Percentiles rank a stretch among this genome's conserved stretches.
phyloP scores from a whole-genome alignment of 1,140 invertebrate species.

The Drosophila bocki region DNA sequence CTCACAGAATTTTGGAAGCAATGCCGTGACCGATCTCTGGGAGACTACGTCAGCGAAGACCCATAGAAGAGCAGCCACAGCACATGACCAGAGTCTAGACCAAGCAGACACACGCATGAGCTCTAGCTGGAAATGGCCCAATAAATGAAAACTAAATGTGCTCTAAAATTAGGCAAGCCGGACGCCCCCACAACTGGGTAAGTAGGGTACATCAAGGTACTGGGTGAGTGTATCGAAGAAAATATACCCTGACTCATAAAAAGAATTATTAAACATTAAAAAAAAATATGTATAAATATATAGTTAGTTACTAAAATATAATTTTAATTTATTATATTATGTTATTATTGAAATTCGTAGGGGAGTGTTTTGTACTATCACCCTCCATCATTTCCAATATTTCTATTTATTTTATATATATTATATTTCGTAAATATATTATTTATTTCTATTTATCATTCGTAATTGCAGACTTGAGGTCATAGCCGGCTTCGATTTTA shows the following conservation, averaged over 20 bases:
- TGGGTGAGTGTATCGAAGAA: background rate
- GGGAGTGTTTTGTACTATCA: no score
- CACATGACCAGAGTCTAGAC: conserved; percentile 11
- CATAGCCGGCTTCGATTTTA: no score
- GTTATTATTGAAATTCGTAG: no score
- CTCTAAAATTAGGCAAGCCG: conserved; percentile 40
- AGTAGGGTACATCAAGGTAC: conserved; percentile 39
- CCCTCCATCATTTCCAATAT: no score
- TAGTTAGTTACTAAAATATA: no score
- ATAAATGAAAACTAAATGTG: conserved; percentile 58
- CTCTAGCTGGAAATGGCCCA: conserved; percentile 70
- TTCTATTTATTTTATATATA: background rate
- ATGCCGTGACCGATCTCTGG: conserved; percentile 15
- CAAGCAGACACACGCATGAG: conserved; percentile 35
- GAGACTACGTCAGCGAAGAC: conserved; percentile 36
- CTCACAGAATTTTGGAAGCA: conserved; percentile 45
- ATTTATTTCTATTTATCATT: background rate
- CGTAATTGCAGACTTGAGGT: no score
- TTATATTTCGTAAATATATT: no score
- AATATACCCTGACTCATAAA: background rate
- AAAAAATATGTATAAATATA: no score
- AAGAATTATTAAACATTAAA: background rate
- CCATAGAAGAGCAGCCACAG: conserved; percentile 36
- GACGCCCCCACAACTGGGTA: conserved; percentile 35
- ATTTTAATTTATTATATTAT: no score